Conservation (phyloP, 2,888 invertebrate species). For the Aporophyla lueneburgensis region DNA sequence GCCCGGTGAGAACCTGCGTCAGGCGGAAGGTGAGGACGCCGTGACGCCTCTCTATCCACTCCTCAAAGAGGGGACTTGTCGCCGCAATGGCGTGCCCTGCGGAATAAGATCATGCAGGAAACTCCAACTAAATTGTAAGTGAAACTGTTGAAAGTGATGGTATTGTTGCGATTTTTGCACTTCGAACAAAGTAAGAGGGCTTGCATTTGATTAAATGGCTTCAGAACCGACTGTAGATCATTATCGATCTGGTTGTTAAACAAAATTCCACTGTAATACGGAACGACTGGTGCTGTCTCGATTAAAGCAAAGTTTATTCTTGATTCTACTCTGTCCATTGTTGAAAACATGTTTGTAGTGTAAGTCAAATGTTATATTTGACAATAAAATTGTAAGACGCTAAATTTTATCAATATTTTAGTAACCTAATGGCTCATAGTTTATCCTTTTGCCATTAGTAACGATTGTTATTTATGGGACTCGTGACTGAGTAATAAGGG, state of each 20-base stretch:
- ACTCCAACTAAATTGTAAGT: slow-evolving; percentile 28
- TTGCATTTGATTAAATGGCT: slow-evolving; percentile 36
- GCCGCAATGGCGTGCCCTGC: too few species aligned
- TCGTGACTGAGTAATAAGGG: neutral
- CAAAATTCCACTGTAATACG: neutral
- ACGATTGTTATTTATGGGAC: neutral
- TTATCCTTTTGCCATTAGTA: neutral
- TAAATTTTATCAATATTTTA: neutral
- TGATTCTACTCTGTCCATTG: neutral
- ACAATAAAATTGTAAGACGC: neutral
- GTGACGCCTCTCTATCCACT: too few species aligned
- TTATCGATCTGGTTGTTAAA: slow-evolving; percentile 15
- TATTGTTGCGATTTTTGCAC: slow-evolving; percentile 17
- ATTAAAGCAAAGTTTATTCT: neutral
- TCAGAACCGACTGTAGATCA: slow-evolving; percentile 27
- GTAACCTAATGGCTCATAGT: neutral
- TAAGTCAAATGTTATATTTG: neutral
- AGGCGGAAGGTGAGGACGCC: too few species aligned
- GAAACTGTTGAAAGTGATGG: slow-evolving; percentile 10
- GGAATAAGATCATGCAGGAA: neutral
- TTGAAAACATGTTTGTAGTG: neutral
- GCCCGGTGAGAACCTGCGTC: too few species aligned
- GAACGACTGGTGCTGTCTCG: neutral
- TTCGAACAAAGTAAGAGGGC: slow-evolving; percentile 25
- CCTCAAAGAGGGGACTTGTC: too few species aligned